Percentiles rank a stretch among this genome's conserved stretches.
Conservation (phyloP, 2,113 vertebrate species). For the Vombatus ursinus region DNA sequence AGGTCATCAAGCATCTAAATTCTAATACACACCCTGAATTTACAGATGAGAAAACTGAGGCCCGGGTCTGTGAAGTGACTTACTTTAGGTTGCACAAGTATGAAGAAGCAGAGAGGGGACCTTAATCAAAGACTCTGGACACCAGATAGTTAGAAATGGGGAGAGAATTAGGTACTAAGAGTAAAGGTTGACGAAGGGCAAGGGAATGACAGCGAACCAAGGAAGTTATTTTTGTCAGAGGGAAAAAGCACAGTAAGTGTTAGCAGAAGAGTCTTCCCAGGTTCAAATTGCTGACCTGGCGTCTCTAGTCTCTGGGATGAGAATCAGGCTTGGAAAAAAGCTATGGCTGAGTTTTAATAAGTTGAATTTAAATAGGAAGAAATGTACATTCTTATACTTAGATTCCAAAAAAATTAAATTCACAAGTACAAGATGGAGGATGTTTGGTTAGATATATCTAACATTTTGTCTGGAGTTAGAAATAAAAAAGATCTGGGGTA, state of each 20-base stretch:
- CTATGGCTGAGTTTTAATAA: neutral
- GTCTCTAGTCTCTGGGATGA: neutral
- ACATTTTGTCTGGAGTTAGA: neutral
- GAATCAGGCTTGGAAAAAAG: neutral
- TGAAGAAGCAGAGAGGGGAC: neutral
- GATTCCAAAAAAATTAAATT: neutral
- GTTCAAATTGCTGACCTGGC: neutral
- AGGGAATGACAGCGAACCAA: neutral
- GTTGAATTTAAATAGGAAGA: neutral
- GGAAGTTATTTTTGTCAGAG: neutral
- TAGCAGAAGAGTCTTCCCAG: neutral
- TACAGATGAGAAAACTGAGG: neutral
- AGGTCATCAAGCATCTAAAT: accelerated
- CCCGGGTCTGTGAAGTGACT: neutral
- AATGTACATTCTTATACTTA: neutral
- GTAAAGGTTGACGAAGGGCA: neutral
- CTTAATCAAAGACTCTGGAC: neutral
- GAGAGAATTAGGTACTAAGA: neutral
- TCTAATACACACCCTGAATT: neutral
- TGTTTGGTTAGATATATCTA: neutral
- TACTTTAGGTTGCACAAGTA: neutral
- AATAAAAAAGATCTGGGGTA: neutral
- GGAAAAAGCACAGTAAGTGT: neutral
- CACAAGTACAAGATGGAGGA: neutral
- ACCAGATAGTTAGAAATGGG: neutral